Evolutionary conservation across 2,888 invertebrate species (phyloP).

Genomic region (Microchrysa polita): DNA sequence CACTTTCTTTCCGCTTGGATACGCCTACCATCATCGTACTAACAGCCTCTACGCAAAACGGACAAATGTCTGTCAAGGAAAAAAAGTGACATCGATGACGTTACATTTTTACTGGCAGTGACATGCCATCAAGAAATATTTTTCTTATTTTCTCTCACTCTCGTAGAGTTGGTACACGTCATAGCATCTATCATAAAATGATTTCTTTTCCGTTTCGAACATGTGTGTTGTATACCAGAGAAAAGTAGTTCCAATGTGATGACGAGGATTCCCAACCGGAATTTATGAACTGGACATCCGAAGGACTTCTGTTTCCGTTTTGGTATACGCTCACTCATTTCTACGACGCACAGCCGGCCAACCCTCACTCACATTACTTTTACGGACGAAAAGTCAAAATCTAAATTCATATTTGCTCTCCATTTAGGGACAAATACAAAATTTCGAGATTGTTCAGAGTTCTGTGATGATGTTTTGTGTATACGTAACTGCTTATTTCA

Average conservation of each 20-base stretch:
- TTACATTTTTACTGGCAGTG: slow-evolving; percentile 28
- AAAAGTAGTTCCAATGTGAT: slow-evolving; percentile 29
- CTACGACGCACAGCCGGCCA: not conserved
- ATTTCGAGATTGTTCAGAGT: slow-evolving; percentile 11
- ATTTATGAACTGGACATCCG: slow-evolving; percentile 40
- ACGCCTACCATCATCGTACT: not conserved
- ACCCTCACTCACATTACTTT: not conserved
- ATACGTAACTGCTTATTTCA: not conserved
- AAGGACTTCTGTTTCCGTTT: slow-evolving; percentile 28
- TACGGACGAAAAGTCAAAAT: slow-evolving; percentile 11
- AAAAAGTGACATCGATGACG: slow-evolving; percentile 15
- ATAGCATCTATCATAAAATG: slow-evolving; percentile 13
- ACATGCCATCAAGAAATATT: slow-evolving; percentile 25
- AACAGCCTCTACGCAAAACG: not conserved
- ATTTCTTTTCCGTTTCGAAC: not conserved
- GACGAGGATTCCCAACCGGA: slow-evolving; percentile 38
- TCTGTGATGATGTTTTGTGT: not conserved
- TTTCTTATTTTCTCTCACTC: slow-evolving; percentile 33
- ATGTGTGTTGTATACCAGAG: not conserved
- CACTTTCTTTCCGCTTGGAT: not conserved
- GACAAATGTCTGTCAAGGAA: slow-evolving; percentile 6
- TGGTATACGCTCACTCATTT: not conserved
- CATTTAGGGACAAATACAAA: slow-evolving; percentile 15
- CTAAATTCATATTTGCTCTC: slow-evolving; percentile 32
- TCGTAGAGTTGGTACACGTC: slow-evolving; percentile 3